Conservation (phyloP, 2,888 invertebrate species). For the Eupithecia vulgata region DNA sequence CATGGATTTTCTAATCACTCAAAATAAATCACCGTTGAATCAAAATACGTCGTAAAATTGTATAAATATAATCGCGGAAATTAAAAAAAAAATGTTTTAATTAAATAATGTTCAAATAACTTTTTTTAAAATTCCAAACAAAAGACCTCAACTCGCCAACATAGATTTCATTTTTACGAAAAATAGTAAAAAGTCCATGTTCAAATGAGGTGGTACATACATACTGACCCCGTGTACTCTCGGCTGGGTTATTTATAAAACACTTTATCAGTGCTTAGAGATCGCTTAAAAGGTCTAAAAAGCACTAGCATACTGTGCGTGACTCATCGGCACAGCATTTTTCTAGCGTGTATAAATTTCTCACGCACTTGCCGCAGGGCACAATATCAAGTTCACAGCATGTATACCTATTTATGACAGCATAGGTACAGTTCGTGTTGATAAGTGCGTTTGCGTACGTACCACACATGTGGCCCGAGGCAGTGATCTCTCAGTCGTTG, state of each 20-base stretch:
- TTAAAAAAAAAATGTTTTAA: background rate
- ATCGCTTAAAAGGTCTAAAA: background rate
- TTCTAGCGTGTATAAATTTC: conserved; percentile 54
- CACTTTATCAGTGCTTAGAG: background rate
- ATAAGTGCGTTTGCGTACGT: background rate
- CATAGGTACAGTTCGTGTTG: background rate
- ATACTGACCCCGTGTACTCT: background rate
- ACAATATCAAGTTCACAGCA: conserved; percentile 58
- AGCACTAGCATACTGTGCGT: conserved; percentile 36
- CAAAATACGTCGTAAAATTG: too few relatives aligned
- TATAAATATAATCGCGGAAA: too few relatives aligned
- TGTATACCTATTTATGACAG: conserved; percentile 40
- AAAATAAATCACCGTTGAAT: too few relatives aligned
- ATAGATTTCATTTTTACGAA: background rate
- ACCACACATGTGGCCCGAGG: background rate
- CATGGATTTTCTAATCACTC: too few relatives aligned
- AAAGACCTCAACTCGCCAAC: background rate
- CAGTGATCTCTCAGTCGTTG: background rate
- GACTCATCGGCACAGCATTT: conserved; percentile 59
- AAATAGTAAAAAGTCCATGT: background rate
- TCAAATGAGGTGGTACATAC: background rate
- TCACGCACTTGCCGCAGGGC: conserved; percentile 56
- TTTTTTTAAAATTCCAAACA: background rate
- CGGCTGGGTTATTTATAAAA: background rate
- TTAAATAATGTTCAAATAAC: background rate